Conservation (phyloP, 2,113 vertebrate genomes). For the Syngnathus scovelli region DNA sequence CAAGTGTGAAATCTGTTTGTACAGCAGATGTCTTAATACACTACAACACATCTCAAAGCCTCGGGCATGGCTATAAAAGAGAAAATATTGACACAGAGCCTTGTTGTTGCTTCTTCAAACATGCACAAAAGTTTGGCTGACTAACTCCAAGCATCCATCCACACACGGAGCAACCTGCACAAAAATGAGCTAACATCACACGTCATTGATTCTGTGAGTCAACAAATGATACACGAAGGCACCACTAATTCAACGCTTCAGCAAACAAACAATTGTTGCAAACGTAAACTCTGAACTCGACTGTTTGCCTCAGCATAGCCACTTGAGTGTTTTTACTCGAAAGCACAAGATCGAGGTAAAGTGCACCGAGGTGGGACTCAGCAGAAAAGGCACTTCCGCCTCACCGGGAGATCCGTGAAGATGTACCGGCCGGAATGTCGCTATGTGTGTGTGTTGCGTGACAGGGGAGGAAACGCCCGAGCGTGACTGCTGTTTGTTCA, state of each 20-base stretch:
- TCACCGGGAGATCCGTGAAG: constrained; percentile 18
- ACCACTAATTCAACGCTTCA: background rate
- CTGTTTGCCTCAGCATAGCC: constrained; percentile 16
- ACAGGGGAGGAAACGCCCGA: background rate
- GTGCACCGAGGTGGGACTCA: constrained; percentile 35
- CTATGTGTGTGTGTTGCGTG: background rate
- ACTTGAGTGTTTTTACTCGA: constrained; percentile 38
- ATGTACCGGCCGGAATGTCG: background rate
- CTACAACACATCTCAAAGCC: background rate
- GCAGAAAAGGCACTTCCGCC: constrained; percentile 20
- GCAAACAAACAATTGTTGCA: background rate
- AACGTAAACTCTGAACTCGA: constrained; percentile 18
- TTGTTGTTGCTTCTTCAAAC: background rate
- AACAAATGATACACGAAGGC: too few relatives aligned
- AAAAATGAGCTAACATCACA: background rate
- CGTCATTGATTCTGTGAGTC: background rate
- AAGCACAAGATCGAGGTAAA: constrained; percentile 34
- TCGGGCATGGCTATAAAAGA: background rate
- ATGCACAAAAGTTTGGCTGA: background rate
- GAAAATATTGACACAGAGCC: background rate
- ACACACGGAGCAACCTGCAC: too few relatives aligned
- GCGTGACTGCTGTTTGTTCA: background rate
- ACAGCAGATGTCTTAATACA: background rate
- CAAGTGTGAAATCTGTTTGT: background rate
- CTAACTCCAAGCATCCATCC: too few relatives aligned